Percentiles rank a stretch among this genome's conserved stretches.
These are phyloP conservation scores for Scaptomyza polygonia DNA, from an alignment of 2,888 invertebrate species.

Conservation along the genomic window DNA sequence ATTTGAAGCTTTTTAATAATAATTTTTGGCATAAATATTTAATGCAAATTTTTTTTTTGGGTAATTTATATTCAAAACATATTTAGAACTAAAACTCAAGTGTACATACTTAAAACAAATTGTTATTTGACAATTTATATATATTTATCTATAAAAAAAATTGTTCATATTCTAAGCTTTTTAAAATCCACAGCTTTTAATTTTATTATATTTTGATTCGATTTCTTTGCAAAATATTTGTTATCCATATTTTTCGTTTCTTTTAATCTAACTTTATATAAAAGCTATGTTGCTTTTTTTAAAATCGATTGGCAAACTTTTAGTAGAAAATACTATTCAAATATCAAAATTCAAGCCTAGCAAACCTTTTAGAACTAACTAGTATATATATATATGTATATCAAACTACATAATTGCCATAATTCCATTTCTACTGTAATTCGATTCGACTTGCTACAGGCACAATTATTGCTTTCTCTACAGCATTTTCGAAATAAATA, in stretches of 20 bases:
- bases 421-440: conserved; percentile 16
- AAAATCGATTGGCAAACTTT: neutral
- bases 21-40: no score
- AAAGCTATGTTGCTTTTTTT: neutral
- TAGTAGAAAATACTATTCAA: neutral
- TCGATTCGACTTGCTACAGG: conserved; percentile 10
- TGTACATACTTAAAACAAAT: no score
- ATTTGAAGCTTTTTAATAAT: no score
- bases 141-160: no score
- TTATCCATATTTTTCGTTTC: neutral
- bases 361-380: neutral
- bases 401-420: neutral
- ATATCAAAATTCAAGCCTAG: neutral
- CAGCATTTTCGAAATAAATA: neutral
- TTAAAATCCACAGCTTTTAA: no score
- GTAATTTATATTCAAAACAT: no score
- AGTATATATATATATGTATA: no score
- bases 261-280: neutral
- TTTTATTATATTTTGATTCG: neutral
- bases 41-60: no score
- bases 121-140: no score
- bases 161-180: no score
- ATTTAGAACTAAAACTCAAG: no score
- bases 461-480: conserved; percentile 1
- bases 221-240: neutral